Evolutionary conservation across 2,888 invertebrate genomes (phyloP).

Genomic region (Brenthis ino): DNA sequence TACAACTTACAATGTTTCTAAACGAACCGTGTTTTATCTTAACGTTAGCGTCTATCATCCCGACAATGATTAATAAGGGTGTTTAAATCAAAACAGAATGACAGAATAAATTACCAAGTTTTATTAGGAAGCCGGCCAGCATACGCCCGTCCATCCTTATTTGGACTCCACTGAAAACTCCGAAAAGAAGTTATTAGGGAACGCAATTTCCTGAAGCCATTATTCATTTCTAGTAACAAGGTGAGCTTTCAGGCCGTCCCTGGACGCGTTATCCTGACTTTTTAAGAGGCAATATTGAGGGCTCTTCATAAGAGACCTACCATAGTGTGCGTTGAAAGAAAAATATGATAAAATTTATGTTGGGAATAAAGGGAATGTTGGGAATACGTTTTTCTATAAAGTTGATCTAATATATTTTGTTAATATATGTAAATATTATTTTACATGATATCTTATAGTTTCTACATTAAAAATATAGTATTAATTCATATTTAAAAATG

Average conservation of each 20-base stretch:
- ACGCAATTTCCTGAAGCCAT: conserved; percentile 74
- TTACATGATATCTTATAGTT: neutral
- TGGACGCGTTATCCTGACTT: conserved; percentile 29
- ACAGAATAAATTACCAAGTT: conserved; percentile 60
- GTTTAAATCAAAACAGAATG: conserved; percentile 59
- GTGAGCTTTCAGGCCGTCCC: conserved; percentile 44
- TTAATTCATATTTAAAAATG: too few species aligned
- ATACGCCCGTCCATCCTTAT: conserved; percentile 53
- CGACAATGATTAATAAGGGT: conserved; percentile 39
- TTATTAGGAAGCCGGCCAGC: conserved; percentile 51
- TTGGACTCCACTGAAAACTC: conserved; percentile 66
- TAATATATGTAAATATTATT: neutral
- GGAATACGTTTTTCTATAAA: too few species aligned
- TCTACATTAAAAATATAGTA: neutral
- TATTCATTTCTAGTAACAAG: conserved; percentile 69
- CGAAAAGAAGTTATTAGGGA: conserved; percentile 69
- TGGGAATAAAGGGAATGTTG: too few species aligned
- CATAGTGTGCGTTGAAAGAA: conserved; percentile 19
- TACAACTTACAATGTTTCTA: conserved; percentile 12
- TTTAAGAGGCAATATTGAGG: conserved; percentile 34
- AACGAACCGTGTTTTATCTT: conserved; percentile 24
- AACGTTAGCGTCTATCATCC: conserved; percentile 30
- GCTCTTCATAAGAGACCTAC: conserved; percentile 30
- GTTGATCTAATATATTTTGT: too few species aligned
- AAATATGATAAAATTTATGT: neutral